phyloP scores from a whole-genome alignment of 1,140 invertebrate species.

The Cotesia chilonis region DNA sequence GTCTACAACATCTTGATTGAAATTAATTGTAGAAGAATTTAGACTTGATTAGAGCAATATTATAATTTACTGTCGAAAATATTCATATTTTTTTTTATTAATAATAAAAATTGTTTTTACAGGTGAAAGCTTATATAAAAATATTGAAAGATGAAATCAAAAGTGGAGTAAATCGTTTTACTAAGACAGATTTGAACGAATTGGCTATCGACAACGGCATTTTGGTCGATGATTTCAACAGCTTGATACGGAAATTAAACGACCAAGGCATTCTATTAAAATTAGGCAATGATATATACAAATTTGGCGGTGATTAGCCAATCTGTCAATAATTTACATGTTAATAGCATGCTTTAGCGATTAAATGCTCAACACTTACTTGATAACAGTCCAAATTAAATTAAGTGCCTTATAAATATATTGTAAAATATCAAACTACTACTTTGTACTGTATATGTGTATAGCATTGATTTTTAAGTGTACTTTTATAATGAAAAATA shows the following conservation, averaged over 20 bases:
- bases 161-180: conserved; percentile 74
- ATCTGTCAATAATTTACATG: background rate
- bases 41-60: too few species aligned
- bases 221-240: conserved; percentile 68
- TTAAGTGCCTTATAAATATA: too few species aligned
- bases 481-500: too few species aligned
- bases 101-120: conserved; percentile 49
- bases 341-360: too few species aligned
- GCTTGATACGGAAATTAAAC: conserved; percentile 81
- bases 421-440: too few species aligned
- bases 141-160: conserved; percentile 72
- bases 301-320: conserved; percentile 62
- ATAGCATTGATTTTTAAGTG: too few species aligned
- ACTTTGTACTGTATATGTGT: too few species aligned
- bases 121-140: conserved; percentile 81
- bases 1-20: too few species aligned
- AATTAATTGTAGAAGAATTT: too few species aligned
- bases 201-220: conserved; percentile 74
- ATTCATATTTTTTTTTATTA: background rate
- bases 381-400: too few species aligned
- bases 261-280: conserved; percentile 86
- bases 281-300: conserved; percentile 82
- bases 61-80: background rate
- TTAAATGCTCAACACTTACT: too few species aligned
- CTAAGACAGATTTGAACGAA: conserved; percentile 78